A percentile compares a stretch with the other conserved stretches of the same genome.
Conservation (phyloP, 64 coral and sea anemone species). For the Dendrophyllia cribrosa region DNA sequence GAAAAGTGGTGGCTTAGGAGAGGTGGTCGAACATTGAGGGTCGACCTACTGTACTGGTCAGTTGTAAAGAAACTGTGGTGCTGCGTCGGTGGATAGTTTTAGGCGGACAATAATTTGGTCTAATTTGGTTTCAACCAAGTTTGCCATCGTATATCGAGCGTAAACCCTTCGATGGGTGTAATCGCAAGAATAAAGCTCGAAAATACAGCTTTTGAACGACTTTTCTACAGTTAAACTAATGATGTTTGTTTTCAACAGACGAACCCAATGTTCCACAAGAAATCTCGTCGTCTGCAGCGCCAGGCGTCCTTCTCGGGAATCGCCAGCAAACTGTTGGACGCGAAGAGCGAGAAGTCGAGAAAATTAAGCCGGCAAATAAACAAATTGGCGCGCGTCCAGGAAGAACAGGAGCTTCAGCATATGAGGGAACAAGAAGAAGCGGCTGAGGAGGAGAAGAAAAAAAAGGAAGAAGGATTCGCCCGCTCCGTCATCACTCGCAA, state of each 20-base stretch:
- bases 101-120: no score
- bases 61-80: no score
- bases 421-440: conserved; percentile 18
- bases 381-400: conserved; percentile 16
- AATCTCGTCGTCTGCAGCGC: conserved; percentile 8
- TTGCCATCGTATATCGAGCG: no score
- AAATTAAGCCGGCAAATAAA: conserved; percentile 26
- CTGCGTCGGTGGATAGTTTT: no score
- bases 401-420: conserved; percentile 24
- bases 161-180: no score
- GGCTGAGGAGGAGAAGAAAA: conserved; percentile 4
- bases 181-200: no score
- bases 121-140: no score
- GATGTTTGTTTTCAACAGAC: neutral
- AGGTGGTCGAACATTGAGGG: no score
- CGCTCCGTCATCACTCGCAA: conserved; percentile 1
- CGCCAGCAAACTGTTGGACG: conserved; percentile 50
- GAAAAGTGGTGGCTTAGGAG: no score
- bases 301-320: conserved; percentile 31
- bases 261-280: conserved; percentile 2
- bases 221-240: neutral
- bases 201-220: no score
- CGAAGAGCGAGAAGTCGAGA: conserved; percentile 20
- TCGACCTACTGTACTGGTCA: no score
- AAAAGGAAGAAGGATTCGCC: conserved; percentile 17